Evolutionary conservation across 1,140 invertebrate genomes (phyloP).

Genomic region (Aphaenogaster ashmeadi): DNA sequence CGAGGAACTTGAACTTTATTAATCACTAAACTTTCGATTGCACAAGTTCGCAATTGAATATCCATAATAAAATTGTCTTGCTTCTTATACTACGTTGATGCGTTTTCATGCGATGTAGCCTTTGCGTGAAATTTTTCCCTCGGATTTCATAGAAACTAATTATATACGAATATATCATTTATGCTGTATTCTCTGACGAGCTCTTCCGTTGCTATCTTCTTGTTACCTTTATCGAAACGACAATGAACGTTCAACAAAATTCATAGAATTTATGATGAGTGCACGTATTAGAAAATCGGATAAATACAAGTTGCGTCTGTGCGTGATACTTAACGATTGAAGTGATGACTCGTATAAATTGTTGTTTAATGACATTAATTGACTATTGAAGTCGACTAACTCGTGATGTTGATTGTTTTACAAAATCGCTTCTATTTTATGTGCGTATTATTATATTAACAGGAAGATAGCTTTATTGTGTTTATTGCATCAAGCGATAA

Average conservation of each 20-base stretch:
- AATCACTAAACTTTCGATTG: slow-evolving; percentile 33
- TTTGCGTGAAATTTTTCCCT: slow-evolving; percentile 24
- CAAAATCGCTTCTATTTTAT: background rate
- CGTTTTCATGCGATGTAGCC: slow-evolving; percentile 46
- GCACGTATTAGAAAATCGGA: slow-evolving; percentile 38
- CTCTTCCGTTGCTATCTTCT: slow-evolving; percentile 68
- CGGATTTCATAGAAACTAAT: slow-evolving; percentile 38
- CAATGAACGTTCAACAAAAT: background rate
- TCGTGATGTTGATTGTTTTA: background rate
- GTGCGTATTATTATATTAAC: slow-evolving; percentile 24
- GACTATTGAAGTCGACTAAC: background rate
- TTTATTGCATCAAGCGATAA: slow-evolving; percentile 43
- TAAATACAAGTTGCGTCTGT: slow-evolving; percentile 15
- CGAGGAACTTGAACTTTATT: slow-evolving; percentile 52
- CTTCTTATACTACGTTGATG: slow-evolving; percentile 45
- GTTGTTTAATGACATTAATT: slow-evolving; percentile 6
- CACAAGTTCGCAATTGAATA: slow-evolving; percentile 25
- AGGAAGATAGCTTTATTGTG: slow-evolving; percentile 39
- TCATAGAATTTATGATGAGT: background rate
- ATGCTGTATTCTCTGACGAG: slow-evolving; percentile 57
- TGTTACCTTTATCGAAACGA: slow-evolving; percentile 39
- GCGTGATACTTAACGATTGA: slow-evolving; percentile 37
- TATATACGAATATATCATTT: slow-evolving; percentile 53
- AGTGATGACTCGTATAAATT: slow-evolving; percentile 25
- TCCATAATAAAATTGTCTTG: slow-evolving; percentile 37